Base-by-base conservation (phyloP, 2,113 vertebrate species). In the Siphamia tubifer region DNA sequence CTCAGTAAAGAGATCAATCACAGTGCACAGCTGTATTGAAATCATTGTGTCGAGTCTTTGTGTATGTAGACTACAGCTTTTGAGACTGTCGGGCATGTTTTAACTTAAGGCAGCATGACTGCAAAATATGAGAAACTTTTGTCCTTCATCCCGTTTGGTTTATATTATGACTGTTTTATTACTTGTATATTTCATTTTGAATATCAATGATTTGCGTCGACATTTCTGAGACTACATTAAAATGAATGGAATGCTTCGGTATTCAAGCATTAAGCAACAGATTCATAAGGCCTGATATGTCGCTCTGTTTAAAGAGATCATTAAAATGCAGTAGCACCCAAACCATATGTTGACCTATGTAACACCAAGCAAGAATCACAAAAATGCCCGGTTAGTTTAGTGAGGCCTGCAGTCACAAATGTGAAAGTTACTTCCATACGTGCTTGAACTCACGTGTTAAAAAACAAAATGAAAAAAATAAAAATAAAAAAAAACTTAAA, bases 381-480 rank as follows among this genome's bases (percentile, higher is more conserved):
- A n/a, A n/a, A n/a, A n/a, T n/a, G n/a, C n/a, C n/a, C n/a, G n/a
- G n/a, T n/a, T 19, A 21, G 39, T 8, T 42, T 12, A 2, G 8
- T 52, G 34, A 47, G 20, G 40, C n/a, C 21, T 64, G 53, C 21
- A 12, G 21, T 36, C 21, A 11, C 65, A 23, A 69, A 72, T 24
- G 43, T 53, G 25, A 40, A 28, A 35, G 69, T 60, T 71, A 34
- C 62, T 20, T 58, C 38, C 16, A 54, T 15, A 21, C 68, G 27
- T 54, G 39, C 75, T 68, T 57, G 25, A 49, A 35, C 54, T 60
- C 34, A 24, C 25, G 38, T 20, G 27, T 36, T n/a, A n/a, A n/a
- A n/a, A n/a, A n/a, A n/a, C n/a, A n/a, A n/a, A n/a, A n/a, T n/a
- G n/a, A n/a, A n/a, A n/a, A n/a, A n/a, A n/a, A n/a, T n/a, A n/a